Conservation (phyloP, 2,797 vertebrate genomes). For the Scyliorhinus canicula region DNA sequence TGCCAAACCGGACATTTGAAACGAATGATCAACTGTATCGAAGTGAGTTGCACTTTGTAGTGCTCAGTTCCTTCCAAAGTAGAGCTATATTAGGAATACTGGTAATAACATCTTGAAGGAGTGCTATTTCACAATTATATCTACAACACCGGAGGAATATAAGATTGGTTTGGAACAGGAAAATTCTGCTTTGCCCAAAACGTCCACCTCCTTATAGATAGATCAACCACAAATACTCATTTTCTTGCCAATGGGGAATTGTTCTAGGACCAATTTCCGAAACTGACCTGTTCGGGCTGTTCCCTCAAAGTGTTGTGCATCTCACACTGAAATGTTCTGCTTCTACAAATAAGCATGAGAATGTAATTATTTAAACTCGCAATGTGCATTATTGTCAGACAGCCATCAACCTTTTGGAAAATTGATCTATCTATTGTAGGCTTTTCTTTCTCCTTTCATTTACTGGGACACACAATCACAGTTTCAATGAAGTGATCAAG, state of each 20-base stretch:
- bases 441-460: not conserved
- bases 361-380: not conserved
- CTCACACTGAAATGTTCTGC: not conserved
- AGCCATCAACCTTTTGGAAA: not conserved
- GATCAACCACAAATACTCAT: not conserved
- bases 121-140: not conserved
- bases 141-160: not conserved
- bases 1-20: conserved; percentile 71
- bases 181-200: not conserved
- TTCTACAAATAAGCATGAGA: not conserved
- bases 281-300: too few relatives aligned
- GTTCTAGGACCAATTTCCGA: too few relatives aligned
- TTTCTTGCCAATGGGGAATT: not conserved
- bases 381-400: not conserved
- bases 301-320: not conserved
- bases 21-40: conserved; percentile 63
- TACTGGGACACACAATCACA: not conserved
- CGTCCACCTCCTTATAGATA: not conserved
- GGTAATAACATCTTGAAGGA: not conserved
- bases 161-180: not conserved
- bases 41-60: conserved; percentile 55
- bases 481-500: not conserved
- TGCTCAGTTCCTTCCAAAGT: not conserved
- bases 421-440: not conserved
- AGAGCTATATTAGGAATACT: not conserved